phyloP scores from a whole-genome alignment of 2,797 vertebrate species.

The Scleropages formosus region DNA sequence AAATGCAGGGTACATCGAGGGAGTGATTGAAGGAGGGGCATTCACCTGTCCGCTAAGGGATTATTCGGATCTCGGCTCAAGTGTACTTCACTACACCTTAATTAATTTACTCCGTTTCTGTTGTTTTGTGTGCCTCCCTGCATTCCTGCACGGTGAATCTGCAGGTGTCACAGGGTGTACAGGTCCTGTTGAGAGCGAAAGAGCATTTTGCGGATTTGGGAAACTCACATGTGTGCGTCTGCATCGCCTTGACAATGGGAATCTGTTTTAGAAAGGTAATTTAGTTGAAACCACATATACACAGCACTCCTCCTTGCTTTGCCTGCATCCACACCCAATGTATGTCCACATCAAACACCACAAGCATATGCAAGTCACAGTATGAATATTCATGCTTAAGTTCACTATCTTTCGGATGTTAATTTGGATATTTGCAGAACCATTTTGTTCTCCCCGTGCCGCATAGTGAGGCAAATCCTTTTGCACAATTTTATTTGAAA shows the following conservation, averaged over 20 bases:
- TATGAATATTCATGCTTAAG: neutral
- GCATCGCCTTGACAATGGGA: neutral
- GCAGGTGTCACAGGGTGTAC: neutral
- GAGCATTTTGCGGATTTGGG: constrained; percentile 9
- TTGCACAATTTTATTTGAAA: no score
- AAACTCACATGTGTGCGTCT: neutral
- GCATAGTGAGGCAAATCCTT: no score
- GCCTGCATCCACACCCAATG: neutral
- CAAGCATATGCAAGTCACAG: neutral
- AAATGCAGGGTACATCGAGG: no score
- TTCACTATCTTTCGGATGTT: no score
- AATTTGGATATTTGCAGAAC: no score
- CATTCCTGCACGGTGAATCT: neutral
- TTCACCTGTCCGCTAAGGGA: no score
- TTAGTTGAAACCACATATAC: no score
- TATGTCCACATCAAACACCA: neutral
- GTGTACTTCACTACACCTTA: neutral
- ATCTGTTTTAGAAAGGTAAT: constrained; percentile 1
- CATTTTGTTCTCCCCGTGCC: no score
- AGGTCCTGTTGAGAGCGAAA: neutral
- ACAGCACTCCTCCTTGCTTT: neutral
- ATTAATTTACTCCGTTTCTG: neutral
- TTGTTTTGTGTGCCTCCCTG: constrained; percentile 3
- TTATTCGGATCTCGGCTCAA: neutral
- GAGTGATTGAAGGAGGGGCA: neutral